phyloP scores from a whole-genome alignment of 2,888 invertebrate species.

The Epirrhoe tristata region DNA sequence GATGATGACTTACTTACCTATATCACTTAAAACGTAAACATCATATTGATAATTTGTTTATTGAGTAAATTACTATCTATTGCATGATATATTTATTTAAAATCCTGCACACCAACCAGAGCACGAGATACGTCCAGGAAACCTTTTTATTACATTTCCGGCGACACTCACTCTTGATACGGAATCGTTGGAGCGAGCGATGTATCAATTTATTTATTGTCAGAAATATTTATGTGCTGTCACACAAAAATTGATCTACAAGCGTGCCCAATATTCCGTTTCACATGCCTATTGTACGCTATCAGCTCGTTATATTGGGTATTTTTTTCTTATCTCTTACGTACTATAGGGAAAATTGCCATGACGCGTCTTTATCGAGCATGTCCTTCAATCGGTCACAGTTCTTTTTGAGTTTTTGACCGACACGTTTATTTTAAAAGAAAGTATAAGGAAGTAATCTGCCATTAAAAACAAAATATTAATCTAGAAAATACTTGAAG shows the following conservation, averaged over 20 bases:
- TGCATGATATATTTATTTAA: not conserved
- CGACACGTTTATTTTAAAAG: no score
- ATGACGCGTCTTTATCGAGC: no score
- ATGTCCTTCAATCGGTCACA: no score
- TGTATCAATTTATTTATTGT: constrained; percentile 37
- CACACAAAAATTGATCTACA: constrained; percentile 24
- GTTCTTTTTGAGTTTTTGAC: no score
- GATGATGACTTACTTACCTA: no score
- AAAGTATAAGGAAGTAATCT: no score
- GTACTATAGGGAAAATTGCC: not conserved
- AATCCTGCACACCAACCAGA: constrained; percentile 1
- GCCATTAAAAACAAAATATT: no score
- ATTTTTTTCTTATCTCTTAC: constrained; percentile 1
- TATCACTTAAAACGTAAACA: no score
- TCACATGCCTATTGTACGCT: constrained; percentile 16
- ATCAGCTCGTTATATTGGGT: constrained; percentile 18
- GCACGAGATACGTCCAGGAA: constrained; percentile 28
- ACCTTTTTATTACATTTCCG: constrained; percentile 36
- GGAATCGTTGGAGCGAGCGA: constrained; percentile 26
- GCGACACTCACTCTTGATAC: constrained; percentile 33
- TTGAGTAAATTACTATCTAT: not conserved
- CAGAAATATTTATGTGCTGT: constrained; percentile 29
- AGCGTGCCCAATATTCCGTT: constrained; percentile 21
- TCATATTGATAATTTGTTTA: not conserved
- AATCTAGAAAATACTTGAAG: no score